A percentile compares a stretch with the other conserved stretches of the same genome.
Conservation (phyloP, 2,888 invertebrate species). For the Nemoura dubitans region DNA sequence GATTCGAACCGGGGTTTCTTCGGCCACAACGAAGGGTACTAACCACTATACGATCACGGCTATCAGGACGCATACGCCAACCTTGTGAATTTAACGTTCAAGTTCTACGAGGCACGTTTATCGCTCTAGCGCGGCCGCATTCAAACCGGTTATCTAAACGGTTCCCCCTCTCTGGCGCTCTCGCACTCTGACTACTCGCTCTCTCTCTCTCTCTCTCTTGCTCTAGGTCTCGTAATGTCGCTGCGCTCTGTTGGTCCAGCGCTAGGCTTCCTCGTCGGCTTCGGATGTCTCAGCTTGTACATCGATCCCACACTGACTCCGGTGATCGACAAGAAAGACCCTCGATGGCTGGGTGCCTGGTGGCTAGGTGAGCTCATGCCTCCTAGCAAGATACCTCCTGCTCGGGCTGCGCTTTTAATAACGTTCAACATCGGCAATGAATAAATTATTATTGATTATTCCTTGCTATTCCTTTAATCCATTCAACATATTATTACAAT, state of each 20-base stretch:
- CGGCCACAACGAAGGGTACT: constrained; percentile 70
- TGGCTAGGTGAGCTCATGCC: constrained; percentile 76
- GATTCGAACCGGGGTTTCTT: constrained; percentile 71
- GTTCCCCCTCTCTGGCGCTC: neutral
- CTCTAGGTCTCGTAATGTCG: constrained; percentile 63
- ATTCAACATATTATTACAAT: no score
- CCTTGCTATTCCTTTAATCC: no score
- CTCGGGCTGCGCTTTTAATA: no score
- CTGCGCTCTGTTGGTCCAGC: constrained; percentile 67
- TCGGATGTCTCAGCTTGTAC: constrained; percentile 64
- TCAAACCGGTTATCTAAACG: neutral
- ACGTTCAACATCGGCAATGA: no score
- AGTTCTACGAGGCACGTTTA: neutral
- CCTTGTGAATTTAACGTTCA: neutral
- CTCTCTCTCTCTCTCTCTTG: neutral
- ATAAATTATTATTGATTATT: no score
- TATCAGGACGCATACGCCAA: neutral
- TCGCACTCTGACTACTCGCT: neutral
- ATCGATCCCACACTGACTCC: constrained; percentile 70
- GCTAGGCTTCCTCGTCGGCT: constrained; percentile 68
- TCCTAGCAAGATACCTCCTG: no score
- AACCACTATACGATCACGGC: constrained; percentile 56
- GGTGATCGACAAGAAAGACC: constrained; percentile 67
- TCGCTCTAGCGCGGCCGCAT: neutral
- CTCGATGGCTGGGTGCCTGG: constrained; percentile 80